Percentiles rank a stretch among this genome's conserved stretches.
Conservation (phyloP, 2,888 invertebrate species). For the Steinernema scapterisci region DNA sequence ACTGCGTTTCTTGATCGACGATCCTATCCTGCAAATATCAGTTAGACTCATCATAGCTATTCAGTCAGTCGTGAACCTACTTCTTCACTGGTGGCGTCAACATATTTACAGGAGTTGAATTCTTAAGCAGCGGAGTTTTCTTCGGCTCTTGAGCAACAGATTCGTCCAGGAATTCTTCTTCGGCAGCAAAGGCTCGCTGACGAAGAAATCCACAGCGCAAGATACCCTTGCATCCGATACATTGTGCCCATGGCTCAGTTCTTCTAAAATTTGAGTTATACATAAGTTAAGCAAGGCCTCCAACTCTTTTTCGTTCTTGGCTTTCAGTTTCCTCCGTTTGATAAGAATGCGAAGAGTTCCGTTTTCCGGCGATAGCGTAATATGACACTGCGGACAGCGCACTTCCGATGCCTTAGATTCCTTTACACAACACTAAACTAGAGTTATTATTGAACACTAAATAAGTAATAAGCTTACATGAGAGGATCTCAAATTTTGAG, state of each 20-base stretch:
- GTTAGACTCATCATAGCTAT: background rate
- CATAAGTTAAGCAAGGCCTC: too few relatives aligned
- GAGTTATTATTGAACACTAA: background rate
- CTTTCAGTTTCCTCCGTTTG: background rate
- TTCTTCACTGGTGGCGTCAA: background rate
- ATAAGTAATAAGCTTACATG: background rate
- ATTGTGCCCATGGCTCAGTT: background rate
- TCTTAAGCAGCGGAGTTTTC: background rate
- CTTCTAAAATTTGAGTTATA: background rate
- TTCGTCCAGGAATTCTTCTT: background rate
- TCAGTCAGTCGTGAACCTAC: too few relatives aligned
- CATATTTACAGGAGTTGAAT: background rate
- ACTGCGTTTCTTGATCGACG: constrained; percentile 19
- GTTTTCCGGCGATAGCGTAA: background rate
- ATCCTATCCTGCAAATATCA: constrained; percentile 7
- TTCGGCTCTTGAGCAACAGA: background rate
- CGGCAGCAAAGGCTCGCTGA: background rate
- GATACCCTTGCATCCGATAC: background rate
- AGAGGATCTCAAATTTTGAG: background rate
- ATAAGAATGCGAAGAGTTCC: background rate
- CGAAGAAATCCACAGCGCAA: constrained; percentile 4
- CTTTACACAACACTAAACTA: background rate
- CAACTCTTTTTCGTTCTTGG: background rate
- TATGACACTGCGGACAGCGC: background rate
- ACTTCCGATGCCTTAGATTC: background rate